phyloP scores from a whole-genome alignment of 2,113 vertebrate genomes.

The Hydropotes inermis region DNA sequence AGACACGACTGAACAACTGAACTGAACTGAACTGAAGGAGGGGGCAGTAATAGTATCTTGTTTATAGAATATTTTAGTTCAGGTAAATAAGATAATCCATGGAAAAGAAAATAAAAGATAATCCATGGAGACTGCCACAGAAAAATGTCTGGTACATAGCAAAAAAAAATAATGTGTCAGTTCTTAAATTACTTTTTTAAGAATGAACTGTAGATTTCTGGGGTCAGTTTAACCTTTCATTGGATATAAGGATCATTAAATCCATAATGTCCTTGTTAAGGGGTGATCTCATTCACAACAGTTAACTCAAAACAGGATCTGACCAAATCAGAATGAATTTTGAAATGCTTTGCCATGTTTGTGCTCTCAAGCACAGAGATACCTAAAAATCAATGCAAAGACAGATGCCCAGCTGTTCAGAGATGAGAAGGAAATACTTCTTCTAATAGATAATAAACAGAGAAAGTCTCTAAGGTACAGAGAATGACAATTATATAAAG shows the following conservation, averaged over 20 bases:
- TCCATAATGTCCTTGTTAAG: not conserved
- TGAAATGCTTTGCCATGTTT: slow-evolving; percentile 22
- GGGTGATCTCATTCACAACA: not conserved
- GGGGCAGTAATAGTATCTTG: not conserved
- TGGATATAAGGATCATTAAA: not conserved
- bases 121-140: not conserved
- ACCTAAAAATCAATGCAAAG: slow-evolving; percentile 56
- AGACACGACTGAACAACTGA: not conserved
- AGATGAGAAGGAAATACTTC: slow-evolving; percentile 27
- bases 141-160: not conserved
- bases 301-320: not conserved
- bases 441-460: slow-evolving; percentile 45
- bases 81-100: not conserved
- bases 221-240: not conserved
- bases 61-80: not conserved
- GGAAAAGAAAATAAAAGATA: not conserved
- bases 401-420: slow-evolving; percentile 22
- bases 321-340: slow-evolving; percentile 50
- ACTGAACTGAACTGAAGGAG: not conserved
- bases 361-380: not conserved
- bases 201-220: not conserved
- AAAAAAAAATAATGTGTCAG: not conserved
- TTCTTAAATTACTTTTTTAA: not conserved
- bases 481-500: slow-evolving; percentile 57
- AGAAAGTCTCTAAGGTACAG: slow-evolving; percentile 28